Conservation (phyloP, 2,113 vertebrate species). For the Ciconia boyciana region DNA sequence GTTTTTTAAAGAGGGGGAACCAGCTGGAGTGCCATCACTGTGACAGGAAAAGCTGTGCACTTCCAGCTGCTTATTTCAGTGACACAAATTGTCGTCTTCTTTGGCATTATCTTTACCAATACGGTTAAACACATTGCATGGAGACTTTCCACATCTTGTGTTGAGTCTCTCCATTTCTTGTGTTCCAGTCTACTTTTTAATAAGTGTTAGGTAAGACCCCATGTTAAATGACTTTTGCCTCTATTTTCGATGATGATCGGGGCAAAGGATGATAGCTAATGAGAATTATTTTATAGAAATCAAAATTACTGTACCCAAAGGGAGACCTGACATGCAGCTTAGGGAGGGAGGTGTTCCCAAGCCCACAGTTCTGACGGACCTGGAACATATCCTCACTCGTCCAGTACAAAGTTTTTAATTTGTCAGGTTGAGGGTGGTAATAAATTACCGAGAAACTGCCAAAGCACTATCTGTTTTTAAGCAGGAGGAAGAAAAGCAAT, state of each 20-base stretch:
- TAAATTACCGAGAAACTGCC: background rate
- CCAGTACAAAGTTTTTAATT: background rate
- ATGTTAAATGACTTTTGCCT: background rate
- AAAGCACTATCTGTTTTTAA: background rate
- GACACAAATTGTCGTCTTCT: background rate
- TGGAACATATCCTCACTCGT: background rate
- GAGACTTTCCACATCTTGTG: background rate
- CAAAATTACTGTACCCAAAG: background rate
- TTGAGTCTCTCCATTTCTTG: background rate
- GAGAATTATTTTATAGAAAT: background rate
- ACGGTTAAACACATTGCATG: background rate
- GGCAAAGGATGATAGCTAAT: background rate
- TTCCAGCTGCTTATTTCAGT: background rate
- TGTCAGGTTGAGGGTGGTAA: background rate
- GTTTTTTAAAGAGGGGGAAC: background rate
- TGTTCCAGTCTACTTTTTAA: background rate
- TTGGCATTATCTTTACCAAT: background rate
- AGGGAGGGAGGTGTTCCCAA: background rate
- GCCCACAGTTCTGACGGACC: background rate
- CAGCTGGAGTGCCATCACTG: background rate
- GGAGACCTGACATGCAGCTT: background rate
- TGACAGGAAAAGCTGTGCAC: background rate
- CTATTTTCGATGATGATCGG: background rate
- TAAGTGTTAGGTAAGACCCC: background rate
- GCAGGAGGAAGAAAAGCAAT: background rate